Base-by-base conservation (phyloP, 2,888 invertebrate genomes). In the Deilephila porcellus region DNA sequence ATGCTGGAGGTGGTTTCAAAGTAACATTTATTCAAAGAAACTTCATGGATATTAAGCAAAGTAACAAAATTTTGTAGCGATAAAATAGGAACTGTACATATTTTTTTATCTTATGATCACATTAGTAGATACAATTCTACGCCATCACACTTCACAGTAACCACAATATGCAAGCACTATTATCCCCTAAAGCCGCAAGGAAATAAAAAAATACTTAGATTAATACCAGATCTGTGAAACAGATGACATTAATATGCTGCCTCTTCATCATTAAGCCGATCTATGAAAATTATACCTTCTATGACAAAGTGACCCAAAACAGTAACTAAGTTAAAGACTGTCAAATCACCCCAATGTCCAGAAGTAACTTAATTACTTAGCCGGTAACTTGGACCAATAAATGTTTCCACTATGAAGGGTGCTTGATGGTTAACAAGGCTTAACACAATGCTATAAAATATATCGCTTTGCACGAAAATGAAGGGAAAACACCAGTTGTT, bases 311-410 rank as follows among this genome's bases (percentile, higher is more conserved):
- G 78, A 76, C 81, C 78, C 75, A 85, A 83, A 80, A 81, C 82
- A 85, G 82, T 80, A 76, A 81, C 83, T 85, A 83, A 76, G 78
- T 79, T 80, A 82, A 85, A 87, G 86, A 87, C 85, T 88, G 89
- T 90, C 87, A 90, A 91, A 92, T 91, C 88, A 85, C 83, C 85
- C 90, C 89, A 82, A 89, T 87, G 89, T 86, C 88, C 83, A 81
- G 79, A 83, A 81, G 85, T 89, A 92, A 91, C 89, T 87, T 89
- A 90, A 92, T 91, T 91, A 92, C 87, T 91, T 91, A 92, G 86
- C 79, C 80, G 86, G 88, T 89, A 89, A 91, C 87, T 91, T 87
- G 81, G 80, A 83, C 53, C 64, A 53, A 72, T 72, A 64, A 72
- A 64, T 72, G 64, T 72, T 53, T 64, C 63, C 72, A 64, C 63